A percentile compares a stretch with the other conserved stretches of the same genome.
phyloP scores from a whole-genome alignment of 2,797 vertebrate genomes.

The Halcyon badia region DNA sequence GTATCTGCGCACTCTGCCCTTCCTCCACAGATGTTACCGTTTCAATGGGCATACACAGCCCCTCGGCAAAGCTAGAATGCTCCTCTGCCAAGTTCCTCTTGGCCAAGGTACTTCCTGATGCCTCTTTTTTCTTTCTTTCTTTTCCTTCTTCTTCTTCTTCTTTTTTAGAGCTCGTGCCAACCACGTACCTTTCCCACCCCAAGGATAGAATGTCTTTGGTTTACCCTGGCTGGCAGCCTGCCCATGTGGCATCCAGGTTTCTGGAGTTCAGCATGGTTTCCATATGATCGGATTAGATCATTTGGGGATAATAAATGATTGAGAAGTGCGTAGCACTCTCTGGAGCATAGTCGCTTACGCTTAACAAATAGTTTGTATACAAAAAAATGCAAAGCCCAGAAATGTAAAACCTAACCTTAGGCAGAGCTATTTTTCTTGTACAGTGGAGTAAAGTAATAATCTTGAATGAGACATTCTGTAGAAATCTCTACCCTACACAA shows the following conservation, averaged over 20 bases:
- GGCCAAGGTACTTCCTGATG: slow-evolving; percentile 67
- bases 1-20: slow-evolving; percentile 33
- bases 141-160: background rate
- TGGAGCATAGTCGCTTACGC: background rate
- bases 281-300: slow-evolving; percentile 21
- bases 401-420: background rate
- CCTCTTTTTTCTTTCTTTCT: background rate
- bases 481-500: background rate
- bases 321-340: background rate
- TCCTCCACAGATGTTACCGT: slow-evolving; percentile 65
- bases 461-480: background rate
- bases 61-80: slow-evolving; percentile 47
- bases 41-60: slow-evolving; percentile 63
- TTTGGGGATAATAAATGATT: background rate
- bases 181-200: slow-evolving; percentile 49
- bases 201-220: slow-evolving; percentile 55
- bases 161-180: background rate
- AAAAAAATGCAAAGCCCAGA: background rate
- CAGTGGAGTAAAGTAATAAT: background rate
- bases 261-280: slow-evolving; percentile 41
- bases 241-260: background rate
- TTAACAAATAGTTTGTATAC: background rate
- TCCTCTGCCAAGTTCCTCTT: slow-evolving; percentile 68
- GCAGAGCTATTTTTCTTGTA: background rate
- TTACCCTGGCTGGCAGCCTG: slow-evolving; percentile 1